Base-by-base conservation (phyloP, 2,113 vertebrate species). In the Cichladusa arquata region DNA sequence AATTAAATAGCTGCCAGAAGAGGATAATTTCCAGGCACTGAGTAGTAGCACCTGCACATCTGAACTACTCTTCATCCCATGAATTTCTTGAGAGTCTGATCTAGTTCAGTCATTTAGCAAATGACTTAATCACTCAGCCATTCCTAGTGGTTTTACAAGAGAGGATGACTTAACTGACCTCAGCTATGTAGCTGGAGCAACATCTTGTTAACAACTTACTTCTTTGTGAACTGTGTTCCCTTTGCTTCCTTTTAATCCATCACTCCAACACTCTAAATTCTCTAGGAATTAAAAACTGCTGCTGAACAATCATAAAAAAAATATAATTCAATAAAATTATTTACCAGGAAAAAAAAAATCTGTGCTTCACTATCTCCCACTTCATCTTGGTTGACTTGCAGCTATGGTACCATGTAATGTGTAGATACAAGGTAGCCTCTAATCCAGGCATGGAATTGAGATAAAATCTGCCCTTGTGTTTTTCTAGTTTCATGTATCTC, bases 41-140 rank as follows among this genome's bases (percentile, higher is more conserved):
- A 97, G 95, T 94, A 98, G 81, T 53, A 56, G 11, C 98, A 98
- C 97, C 97, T 98, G 97, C 92, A 85, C 56, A 90, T 88, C 88
- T 97, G 86, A 94, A 36, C 92, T 82, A 64, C 90, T 96, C 93
- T 74, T 91, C 66, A 95, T 76, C 77, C 95, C 38, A 48, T 40
- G 67, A 93, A 92, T 96, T 97, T 82, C 93, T 97, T 96, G 97
- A 97, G 97, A 92, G 94, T 71, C 53, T 96, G 86, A 94, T 96
- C 44, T 93, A 86, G 89, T 90, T 95, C 71, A 94, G 81, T 93
- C 90, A 86, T 96, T 97, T 97, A 97, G 94, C 91, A 95, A 97
- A 94, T 94, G 92, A 95, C 88, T 96, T 98, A 97, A 98, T 98
- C 94, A 94, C 91, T 97, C 85, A 97, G 81, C 90, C 79, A 85